Base-by-base conservation (phyloP, 1,140 invertebrate species). In the Aphis gossypii region DNA sequence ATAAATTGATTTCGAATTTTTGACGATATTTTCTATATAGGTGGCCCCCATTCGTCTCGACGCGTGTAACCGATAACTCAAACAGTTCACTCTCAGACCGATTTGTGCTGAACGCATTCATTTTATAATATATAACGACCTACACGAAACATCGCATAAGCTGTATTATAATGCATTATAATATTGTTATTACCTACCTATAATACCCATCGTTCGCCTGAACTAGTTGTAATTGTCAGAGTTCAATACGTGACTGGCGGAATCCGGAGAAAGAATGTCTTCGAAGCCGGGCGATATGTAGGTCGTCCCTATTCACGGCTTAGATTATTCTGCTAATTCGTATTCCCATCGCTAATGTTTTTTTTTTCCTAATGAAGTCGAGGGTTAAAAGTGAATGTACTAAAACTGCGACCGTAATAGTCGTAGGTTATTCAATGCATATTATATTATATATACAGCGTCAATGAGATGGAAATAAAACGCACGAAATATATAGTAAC, bases 301-400 rank as follows among this genome's bases (percentile, higher is more conserved):
- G 88, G 88, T 89, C 88, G 88, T 89, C 23, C 87, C 48, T 89
- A 89, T 89, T 89, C 87, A 54, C 48, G 87, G 46, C 48, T 89
- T 21, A 38, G 9, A 21, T 38, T 54, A 54, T 38, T 89, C n/a
- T 25, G n/a, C 87, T 89, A 89, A 89, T 89, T 89, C 86, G 14
- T 88, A 88, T 51, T 89, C 44, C 84, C 84, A 46, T 89, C 88
- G 88, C 23, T 38, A 56, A 89, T 56, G 35, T 51, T 89, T 89
- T 89, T 54, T 35, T 38, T 89, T 89, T 54, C 35, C 20, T 54
- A 54, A 89, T 25, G 87, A 89, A 89, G 51, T 56, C 51, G 51
- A 89, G 48, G 48, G 51, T 56, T 89, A 89, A 54, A 56, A 89
- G 88, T 89, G 88, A 89, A 89, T 54, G 88, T 89, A 89, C 88